Evolutionary conservation across 1,140 invertebrate species (phyloP), one percentile per base, ranked within the genome.

Genomic region (Pomacea maculata): DNA sequence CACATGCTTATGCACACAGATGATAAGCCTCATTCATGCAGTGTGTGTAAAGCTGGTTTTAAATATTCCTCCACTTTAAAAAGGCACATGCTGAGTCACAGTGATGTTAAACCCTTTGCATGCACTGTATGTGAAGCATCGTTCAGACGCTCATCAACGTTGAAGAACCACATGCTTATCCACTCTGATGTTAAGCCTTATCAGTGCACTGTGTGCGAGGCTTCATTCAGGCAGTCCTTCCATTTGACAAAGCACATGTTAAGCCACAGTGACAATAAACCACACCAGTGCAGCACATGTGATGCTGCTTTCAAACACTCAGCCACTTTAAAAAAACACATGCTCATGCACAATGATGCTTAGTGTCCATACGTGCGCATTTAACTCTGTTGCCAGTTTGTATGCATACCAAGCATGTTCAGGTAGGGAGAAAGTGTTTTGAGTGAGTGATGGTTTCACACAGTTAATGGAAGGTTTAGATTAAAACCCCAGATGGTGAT

Each of bases 161-260:
- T 79, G 17, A 79, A 79, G 54, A 70, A 55, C 10, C 78, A 79
- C 57, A 79, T 78, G 76, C 25, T 25, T 19, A 65, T 67, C 25
- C 76, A 78, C 64, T 25, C 61, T 45, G 52, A 65, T 7, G 29
- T 45, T 17, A 34, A 67, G 34, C 34, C 34, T 10, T 65, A 34
- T 34, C 25, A 65, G 76, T 78, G 76, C 65, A 29, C 8, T 14
- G 64, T 65, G 14, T 78, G 76, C 65, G n/a, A 29, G 9, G 63
- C 55, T 29, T 63, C 29, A 29, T 78, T 65, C 52, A 25, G n/a
- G 25, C n/a, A 15, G 25, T 15, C n/a, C 1, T 34, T 17, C 10
- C 21, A 78, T 34, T 61, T 78, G 7, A 78, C n/a, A 34, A 65
- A 17, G 15, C 76, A 78, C 64, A 78, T 64, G 25, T 63, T 17